Base-by-base conservation (phyloP, 2,888 invertebrate genomes). In the Drosophila nigricruria region DNA sequence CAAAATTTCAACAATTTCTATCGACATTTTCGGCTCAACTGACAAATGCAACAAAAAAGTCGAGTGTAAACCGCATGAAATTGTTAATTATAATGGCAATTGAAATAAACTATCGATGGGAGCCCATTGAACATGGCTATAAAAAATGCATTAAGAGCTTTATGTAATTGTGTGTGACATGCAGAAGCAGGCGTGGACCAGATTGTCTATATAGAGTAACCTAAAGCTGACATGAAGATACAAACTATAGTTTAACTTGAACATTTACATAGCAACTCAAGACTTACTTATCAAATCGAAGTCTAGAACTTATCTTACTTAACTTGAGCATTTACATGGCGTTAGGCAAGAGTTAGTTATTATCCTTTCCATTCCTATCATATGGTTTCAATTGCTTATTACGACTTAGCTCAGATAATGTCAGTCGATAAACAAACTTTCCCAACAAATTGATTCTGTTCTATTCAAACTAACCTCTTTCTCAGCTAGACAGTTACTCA, bases 51-150 rank as follows among this genome's bases (percentile, higher is more conserved):
- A 52, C 30, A 32, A 16, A 43, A 63, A 56, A 27, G 23, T 38
- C 30, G 30, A 16, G 23, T 40, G 38, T 38, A 77, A 73, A 79
- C 89, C 70, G 62, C 79, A 82, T 71, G 66, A 84, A 81, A 89
- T 79, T 73, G 88, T 89, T 88, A 88, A 89, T 84, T 84, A 85
- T 85, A 85, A 71, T 74, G 69, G 57, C 77, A 84, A 87, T 85
- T 74, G 89, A 77, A 78, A 73, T 60, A 53, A 73, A 87, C 69
- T 70, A n/a, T 32, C 23, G n/a, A 42, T 18, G 18, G 16, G 57
- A 20, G 20, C 6, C 47, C 27, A 47, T 18, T 49, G 18, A 49
- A n/a, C 12, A 27, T 12, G 27, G 6, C 23, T 8, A 23, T 9
- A 27, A 16, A n/a, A 45, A 45, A 30, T n/a, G 1, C 12, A 49